Percentiles rank a stretch among this genome's conserved stretches.
phyloP scores from a whole-genome alignment of 2,797 vertebrate genomes.

The Distichodus sexfasciatus region DNA sequence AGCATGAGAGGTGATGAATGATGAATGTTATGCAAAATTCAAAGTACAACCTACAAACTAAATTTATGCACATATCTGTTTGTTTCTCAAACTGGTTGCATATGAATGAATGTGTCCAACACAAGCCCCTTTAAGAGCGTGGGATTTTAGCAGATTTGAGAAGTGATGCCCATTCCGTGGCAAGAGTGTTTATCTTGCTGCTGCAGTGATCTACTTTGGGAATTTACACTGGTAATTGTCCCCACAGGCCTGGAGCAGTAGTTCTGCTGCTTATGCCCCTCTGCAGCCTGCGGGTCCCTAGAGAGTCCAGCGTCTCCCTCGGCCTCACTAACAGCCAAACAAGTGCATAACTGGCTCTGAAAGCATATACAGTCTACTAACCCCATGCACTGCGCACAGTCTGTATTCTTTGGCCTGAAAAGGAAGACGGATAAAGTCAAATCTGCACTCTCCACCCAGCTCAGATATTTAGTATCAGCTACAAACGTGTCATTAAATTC shows the following conservation, averaged over 20 bases:
- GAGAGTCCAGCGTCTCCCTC: not conserved
- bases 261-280: not conserved
- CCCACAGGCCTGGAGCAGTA: constrained; percentile 1
- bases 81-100: too few species aligned
- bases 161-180: not conserved
- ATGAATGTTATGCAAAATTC: too few species aligned
- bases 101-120: not conserved
- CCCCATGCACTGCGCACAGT: not conserved
- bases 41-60: too few species aligned
- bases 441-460: not conserved
- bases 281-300: not conserved
- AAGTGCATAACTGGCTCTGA: not conserved
- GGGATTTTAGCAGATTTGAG: not conserved
- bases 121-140: not conserved
- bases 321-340: constrained; percentile 23
- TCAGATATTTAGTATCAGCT: not conserved
- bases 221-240: constrained; percentile 21
- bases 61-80: too few species aligned
- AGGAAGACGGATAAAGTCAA: not conserved
- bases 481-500: constrained; percentile 27
- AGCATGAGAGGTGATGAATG: too few species aligned
- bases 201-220: constrained; percentile 1
- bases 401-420: not conserved
- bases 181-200: constrained; percentile 17
- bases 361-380: not conserved